phyloP scores from a whole-genome alignment of 2,888 invertebrate genomes.

The Phaedon cochleariae region DNA sequence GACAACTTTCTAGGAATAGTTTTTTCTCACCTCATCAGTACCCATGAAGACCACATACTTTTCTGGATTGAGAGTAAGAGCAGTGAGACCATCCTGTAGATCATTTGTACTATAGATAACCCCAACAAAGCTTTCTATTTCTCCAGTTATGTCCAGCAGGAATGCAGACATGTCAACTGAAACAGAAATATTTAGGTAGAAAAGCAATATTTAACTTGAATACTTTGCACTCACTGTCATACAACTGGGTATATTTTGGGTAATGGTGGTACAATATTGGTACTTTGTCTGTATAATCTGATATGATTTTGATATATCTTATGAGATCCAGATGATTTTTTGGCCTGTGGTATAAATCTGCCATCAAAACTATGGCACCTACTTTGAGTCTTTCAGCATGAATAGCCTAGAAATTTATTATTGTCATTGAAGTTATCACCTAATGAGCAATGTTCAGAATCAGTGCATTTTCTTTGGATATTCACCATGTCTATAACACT shows the following conservation, averaged over 20 bases:
- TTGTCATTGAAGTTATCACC: not conserved
- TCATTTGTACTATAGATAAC: constrained; percentile 56
- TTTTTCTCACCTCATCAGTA: constrained; percentile 54
- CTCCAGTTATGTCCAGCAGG: constrained; percentile 57
- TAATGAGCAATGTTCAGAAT: not conserved
- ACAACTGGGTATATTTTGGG: constrained; percentile 72
- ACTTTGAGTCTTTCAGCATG: constrained; percentile 74
- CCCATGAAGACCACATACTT: constrained; percentile 57
- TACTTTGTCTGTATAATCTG: constrained; percentile 61
- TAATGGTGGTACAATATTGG: constrained; percentile 88
- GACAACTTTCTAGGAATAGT: not conserved
- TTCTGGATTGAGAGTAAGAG: constrained; percentile 53
- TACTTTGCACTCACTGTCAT: constrained; percentile 71
- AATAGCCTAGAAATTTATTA: constrained; percentile 60
- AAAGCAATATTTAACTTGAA: not conserved
- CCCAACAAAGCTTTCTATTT: constrained; percentile 59
- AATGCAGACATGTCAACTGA: constrained; percentile 57
- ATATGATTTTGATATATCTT: constrained; percentile 72
- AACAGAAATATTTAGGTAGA: constrained; percentile 35
- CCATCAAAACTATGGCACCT: constrained; percentile 77
- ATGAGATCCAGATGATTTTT: constrained; percentile 69
- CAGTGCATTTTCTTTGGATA: no score
- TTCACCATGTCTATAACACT: constrained; percentile 71
- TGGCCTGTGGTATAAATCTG: constrained; percentile 82
- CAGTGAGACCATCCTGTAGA: constrained; percentile 53